Percentiles rank a stretch among this genome's conserved stretches.
Evolutionary conservation across 2,888 invertebrate genomes (phyloP).

Genomic region (Epinotia bilunana): DNA sequence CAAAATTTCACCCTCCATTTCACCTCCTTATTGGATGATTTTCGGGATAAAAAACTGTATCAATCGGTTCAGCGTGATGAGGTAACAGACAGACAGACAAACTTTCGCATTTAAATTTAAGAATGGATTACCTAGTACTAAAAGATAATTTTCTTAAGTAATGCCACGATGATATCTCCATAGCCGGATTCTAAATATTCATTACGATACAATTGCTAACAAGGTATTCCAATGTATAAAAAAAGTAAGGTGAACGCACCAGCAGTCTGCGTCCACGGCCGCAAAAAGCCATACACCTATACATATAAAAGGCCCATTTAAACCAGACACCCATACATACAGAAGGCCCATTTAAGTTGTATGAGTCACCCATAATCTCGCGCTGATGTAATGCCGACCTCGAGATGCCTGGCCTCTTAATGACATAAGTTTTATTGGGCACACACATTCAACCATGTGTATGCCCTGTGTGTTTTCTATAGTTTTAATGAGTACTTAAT

Average conservation of each 20-base stretch:
- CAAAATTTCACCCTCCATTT: too few relatives aligned
- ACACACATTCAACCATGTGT: neutral
- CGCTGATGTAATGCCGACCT: constrained; percentile 29
- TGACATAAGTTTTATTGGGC: constrained; percentile 21
- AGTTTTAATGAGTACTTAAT: neutral
- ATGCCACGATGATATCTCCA: too few relatives aligned
- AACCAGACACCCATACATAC: constrained; percentile 6
- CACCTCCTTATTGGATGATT: too few relatives aligned
- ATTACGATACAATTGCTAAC: neutral
- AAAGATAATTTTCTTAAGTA: too few relatives aligned
- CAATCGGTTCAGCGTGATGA: too few relatives aligned
- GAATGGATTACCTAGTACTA: too few relatives aligned
- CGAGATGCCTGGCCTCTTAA: constrained; percentile 31
- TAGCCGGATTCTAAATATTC: neutral
- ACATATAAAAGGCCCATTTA: constrained; percentile 20
- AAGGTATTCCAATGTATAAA: neutral
- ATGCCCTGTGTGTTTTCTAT: constrained; percentile 14
- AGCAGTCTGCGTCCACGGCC: neutral
- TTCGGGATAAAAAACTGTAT: too few relatives aligned
- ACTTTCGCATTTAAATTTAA: too few relatives aligned
- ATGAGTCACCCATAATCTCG: constrained; percentile 20
- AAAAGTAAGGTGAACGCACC: constrained; percentile 14
- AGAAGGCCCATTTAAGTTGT: constrained; percentile 30
- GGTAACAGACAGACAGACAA: too few relatives aligned
- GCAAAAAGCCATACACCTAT: constrained; percentile 17